Evolutionary conservation across 2,888 invertebrate genomes (phyloP), one percentile per base, ranked within the genome.

Genomic region (Steinernema hermaphroditum): DNA sequence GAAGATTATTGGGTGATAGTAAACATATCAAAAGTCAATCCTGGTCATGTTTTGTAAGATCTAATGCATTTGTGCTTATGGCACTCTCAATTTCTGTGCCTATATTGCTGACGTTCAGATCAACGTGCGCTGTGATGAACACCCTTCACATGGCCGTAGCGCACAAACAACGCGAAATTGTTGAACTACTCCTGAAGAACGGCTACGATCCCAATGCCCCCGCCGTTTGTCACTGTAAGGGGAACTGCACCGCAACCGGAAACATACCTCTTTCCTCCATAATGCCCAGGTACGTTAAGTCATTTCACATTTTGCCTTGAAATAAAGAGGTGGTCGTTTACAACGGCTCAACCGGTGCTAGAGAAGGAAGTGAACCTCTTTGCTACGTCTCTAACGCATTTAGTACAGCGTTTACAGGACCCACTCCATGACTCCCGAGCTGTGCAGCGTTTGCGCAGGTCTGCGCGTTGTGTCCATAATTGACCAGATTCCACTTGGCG

Each of bases 141-240:
- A 89, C 90, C 2, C 86, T 90, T 27, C 90, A 91, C 86, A 86
- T 89, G 80, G 90, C 90, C n/a, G 89, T 91, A 69, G 89, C 90
- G 76, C 88, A 90, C 83, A 89, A 89, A 69, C 89, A 91, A 22
- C 85, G 89, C 43, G 85, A 86, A 68, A 85, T 86, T 62, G 85
- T 81, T 6, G 86, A 86, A 68, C 87, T 90, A 32, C 87, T 91
- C 50, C 88, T 91, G 62, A 89, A 89, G 75, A 81, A 75, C 46
- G 83, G 83, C 9, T 85, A 85, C 71, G 90, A 91, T 79, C 90
- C 91, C 1, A 90, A 91, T 84, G 88, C 89, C 74, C 88, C 89
- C 0, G 90, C 89, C 0, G 80, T 87, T n/a, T 85, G 85, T 73
- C 81, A 81, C 69, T 85, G 85, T 75, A 85, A 83, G 71, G 85